Evolutionary conservation across 2,113 vertebrate genomes (phyloP).

Genomic region (Gorsachius goisagi): DNA sequence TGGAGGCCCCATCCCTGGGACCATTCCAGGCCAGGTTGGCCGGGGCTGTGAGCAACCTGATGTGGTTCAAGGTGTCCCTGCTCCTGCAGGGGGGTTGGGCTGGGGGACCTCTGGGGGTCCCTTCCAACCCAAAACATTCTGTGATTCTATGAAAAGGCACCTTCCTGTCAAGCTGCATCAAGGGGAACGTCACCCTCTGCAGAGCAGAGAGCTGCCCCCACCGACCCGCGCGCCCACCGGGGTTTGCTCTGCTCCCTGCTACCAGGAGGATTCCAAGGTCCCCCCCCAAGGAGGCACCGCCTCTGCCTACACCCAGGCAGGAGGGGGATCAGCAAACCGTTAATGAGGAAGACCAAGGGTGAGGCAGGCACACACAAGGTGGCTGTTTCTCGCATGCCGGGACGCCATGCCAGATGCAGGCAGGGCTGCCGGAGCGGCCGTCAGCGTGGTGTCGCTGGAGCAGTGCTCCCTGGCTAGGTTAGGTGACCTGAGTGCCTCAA

Average conservation of each 20-base stretch:
- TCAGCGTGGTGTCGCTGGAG: neutral
- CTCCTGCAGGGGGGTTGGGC: too few relatives aligned
- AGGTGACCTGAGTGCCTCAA: neutral
- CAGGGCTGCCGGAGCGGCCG: neutral
- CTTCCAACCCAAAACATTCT: too few relatives aligned
- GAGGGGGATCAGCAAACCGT: neutral
- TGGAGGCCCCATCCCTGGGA: too few relatives aligned
- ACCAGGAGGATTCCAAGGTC: neutral
- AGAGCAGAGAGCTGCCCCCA: neutral
- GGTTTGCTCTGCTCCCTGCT: fast-evolving
- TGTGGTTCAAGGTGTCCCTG: too few relatives aligned
- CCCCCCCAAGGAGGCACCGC: neutral
- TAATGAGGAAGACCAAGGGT: neutral
- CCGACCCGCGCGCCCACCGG: neutral
- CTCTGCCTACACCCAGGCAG: neutral
- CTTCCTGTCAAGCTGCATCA: neutral
- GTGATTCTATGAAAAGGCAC: neutral
- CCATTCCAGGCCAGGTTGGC: too few relatives aligned
- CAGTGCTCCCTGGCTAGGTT: fast-evolving
- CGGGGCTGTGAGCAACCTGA: too few relatives aligned
- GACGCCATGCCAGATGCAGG: fast-evolving
- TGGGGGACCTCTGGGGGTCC: too few relatives aligned
- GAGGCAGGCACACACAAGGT: neutral
- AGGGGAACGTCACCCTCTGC: neutral
- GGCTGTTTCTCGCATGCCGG: fast-evolving